Percentiles rank a stretch among this genome's conserved stretches.
These are phyloP conservation scores for Tamias sibiricus DNA, from an alignment of 2,113 vertebrate species.

Conservation along the genomic window DNA sequence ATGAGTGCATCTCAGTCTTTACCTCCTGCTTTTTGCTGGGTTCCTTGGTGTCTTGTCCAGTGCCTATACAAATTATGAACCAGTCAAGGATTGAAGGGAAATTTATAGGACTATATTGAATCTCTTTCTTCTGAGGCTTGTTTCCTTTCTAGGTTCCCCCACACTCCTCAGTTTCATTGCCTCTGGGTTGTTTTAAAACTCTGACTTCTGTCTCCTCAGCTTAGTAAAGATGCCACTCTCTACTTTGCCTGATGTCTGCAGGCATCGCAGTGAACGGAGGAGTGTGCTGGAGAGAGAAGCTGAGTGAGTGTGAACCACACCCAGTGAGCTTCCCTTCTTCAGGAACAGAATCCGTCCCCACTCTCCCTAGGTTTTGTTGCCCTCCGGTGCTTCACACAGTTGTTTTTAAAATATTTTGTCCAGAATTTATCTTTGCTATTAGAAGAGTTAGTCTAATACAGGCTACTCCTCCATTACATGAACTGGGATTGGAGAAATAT, in stretches of 20 bases:
- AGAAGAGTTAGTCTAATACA: not conserved
- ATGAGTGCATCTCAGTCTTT: not conserved
- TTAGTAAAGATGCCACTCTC: not conserved
- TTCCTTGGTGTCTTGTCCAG: not conserved
- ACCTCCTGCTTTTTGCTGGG: not conserved
- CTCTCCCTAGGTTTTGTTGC: not conserved
- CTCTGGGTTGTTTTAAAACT: not conserved
- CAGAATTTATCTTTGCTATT: not conserved
- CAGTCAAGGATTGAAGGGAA: not conserved
- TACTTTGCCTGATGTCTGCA: not conserved
- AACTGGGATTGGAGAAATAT: not conserved
- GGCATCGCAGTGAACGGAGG: not conserved
- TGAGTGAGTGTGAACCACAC: not conserved
- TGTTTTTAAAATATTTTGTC: not conserved
- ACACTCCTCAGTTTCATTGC: not conserved
- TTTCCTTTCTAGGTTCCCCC: not conserved
- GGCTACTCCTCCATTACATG: not conserved
- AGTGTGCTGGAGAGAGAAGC: not conserved
- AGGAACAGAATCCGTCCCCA: not conserved
- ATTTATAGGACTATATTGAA: not conserved
- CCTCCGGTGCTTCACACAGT: not conserved
- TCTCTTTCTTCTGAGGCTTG: not conserved
- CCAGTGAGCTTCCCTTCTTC: not conserved
- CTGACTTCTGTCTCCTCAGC: not conserved
- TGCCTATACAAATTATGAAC: not conserved